Base-by-base conservation (phyloP, 1,140 invertebrate species). In the Apocrypta bakeri region DNA sequence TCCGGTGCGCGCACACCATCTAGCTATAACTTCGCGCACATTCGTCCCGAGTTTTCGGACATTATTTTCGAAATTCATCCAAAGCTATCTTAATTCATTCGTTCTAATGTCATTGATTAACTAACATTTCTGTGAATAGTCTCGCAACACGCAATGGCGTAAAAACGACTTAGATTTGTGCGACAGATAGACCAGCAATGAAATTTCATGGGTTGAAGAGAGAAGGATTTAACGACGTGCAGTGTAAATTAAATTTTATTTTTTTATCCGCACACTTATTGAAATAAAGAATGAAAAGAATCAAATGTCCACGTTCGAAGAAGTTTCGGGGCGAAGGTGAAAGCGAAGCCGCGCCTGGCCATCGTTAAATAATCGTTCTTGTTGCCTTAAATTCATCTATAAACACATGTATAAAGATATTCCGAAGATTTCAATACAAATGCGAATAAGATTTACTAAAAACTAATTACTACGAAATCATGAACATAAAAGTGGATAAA, bases 301-400 rank as follows among this genome's bases (percentile, higher is more conserved):
- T 56, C 48, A 56, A 56, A 56, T 21, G 48, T 56, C 48, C 14
- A 48, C 12, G 48, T 21, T 56, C 48, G 3, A 7, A 56, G 48
- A 14, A 3, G 48, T 63, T 14, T 63, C n/a, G 14, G 56, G 56
- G 12, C 14, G 14, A 63, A 24, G 56, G 56, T 63, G 17, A 17
- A 63, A 63, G 14, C 56, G 14, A 63, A 21, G 56, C 56, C 63
- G 27, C 64, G 24, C 21, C 25, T n/a, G 7, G 17, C 37, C 71
- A 73, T 86, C 81, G 85, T 85, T 83, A 85, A 88, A 87, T 86
- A 86, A 87, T 87, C 84, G 86, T 88, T 88, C 87, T 88, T 88
- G 86, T 86, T 87, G 87, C 87, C 87, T 88, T 88, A 88, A 88
- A 88, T 86, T 86, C 87, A 86, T 87, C 83, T 88, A 87, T 83